These are phyloP conservation scores for Bombylius discolor DNA, from an alignment of 2,888 invertebrate species.

Conservation along the genomic window DNA sequence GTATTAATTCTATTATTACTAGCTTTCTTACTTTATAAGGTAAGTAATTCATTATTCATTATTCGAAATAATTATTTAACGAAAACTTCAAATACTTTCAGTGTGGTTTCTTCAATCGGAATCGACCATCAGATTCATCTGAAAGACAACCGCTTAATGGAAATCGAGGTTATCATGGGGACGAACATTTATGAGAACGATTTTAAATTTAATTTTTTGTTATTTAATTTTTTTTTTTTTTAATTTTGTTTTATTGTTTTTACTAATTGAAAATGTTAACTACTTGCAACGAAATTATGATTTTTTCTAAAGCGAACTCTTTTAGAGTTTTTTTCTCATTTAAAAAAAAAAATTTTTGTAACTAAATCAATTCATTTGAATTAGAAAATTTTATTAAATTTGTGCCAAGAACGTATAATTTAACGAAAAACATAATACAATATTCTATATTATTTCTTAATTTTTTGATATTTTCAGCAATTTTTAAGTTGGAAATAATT, in stretches of 20 bases:
- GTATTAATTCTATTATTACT: constrained; percentile 64
- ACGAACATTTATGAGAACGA: constrained; percentile 47
- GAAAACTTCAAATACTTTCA: constrained; percentile 27
- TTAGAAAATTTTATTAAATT: no score
- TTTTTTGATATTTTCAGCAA: no score
- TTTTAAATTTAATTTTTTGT: not conserved
- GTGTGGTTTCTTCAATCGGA: constrained; percentile 89
- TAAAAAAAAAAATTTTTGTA: no score
- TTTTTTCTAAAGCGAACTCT: no score
- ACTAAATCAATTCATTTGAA: no score
- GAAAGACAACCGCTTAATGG: constrained; percentile 76
- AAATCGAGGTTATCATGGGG: constrained; percentile 55
- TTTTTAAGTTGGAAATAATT: no score
- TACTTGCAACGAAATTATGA: no score
- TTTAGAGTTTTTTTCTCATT: no score
- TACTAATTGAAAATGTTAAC: not conserved
- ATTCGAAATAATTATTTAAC: not conserved
- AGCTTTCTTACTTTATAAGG: constrained; percentile 70
- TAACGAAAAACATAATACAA: no score
- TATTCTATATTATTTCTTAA: no score
- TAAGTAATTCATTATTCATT: constrained; percentile 29
- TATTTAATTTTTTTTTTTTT: not conserved
- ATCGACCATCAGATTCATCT: constrained; percentile 67
- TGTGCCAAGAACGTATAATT: no score
- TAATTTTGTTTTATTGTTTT: not conserved